Percentiles rank a stretch among this genome's conserved stretches.
Evolutionary conservation across 2,888 invertebrate genomes (phyloP).

Genomic region (Sarcophaga variegata): DNA sequence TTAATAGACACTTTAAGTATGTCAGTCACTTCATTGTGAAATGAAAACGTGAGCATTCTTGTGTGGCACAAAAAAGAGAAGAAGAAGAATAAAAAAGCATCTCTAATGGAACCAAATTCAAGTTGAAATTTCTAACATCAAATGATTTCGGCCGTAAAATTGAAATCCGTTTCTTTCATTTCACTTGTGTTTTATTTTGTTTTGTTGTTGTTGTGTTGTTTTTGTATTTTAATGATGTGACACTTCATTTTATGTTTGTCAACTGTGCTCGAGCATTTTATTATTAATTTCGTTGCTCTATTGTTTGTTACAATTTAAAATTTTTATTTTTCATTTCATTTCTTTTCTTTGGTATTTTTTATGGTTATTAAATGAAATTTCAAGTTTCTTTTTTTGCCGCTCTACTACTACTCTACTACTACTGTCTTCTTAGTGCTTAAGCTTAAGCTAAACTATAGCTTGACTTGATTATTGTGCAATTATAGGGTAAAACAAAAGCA

Average conservation of each 20-base stretch:
- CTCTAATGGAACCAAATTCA: constrained; percentile 21
- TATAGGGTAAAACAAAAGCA: constrained; percentile 36
- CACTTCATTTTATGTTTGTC: constrained; percentile 43
- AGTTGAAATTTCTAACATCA: constrained; percentile 38
- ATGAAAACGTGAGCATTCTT: constrained; percentile 60
- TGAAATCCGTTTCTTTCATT: constrained; percentile 42
- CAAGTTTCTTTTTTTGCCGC: constrained; percentile 35
- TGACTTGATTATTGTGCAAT: constrained; percentile 60
- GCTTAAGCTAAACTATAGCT: not conserved
- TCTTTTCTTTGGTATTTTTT: constrained; percentile 9
- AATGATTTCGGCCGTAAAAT: constrained; percentile 58
- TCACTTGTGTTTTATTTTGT: not conserved
- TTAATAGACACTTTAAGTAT: too few species aligned
- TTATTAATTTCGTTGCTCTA: not conserved
- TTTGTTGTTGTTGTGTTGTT: too few species aligned
- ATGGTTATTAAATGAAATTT: constrained; percentile 56
- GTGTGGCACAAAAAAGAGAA: constrained; percentile 14
- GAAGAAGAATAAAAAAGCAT: constrained; percentile 16
- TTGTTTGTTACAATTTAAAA: constrained; percentile 16
- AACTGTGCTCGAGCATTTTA: constrained; percentile 1
- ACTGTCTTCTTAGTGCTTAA: constrained; percentile 6
- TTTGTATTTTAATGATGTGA: constrained; percentile 48
- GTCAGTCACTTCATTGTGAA: constrained; percentile 23
- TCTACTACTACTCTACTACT: too few species aligned
- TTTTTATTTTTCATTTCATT: constrained; percentile 17